These are phyloP conservation scores for Phymatocera aterrima DNA, from an alignment of 2,888 invertebrate genomes.

Conservation along the genomic window DNA sequence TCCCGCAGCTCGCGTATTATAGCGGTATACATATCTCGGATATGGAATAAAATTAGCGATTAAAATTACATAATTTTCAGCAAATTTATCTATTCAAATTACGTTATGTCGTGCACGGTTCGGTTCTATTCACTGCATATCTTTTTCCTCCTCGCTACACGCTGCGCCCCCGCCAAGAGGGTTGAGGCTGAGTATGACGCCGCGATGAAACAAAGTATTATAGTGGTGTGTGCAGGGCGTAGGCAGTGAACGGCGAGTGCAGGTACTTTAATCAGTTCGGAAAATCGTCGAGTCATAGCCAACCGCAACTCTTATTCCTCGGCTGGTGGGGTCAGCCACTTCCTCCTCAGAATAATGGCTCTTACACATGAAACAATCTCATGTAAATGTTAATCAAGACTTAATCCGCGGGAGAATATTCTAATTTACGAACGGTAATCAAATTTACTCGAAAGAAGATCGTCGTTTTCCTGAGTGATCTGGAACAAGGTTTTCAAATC, in stretches of 20 bases:
- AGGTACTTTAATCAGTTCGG: constrained; percentile 53
- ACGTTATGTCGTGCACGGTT: background rate
- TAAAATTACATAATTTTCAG: background rate
- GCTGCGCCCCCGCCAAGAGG: background rate
- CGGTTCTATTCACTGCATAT: background rate
- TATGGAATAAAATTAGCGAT: background rate
- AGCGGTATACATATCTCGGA: background rate
- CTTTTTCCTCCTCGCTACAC: background rate
- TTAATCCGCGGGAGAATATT: constrained; percentile 48
- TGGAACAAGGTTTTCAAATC: background rate
- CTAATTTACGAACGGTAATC: constrained; percentile 24
- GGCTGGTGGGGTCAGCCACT: constrained; percentile 47
- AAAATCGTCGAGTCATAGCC: constrained; percentile 57
- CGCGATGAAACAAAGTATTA: constrained; percentile 7
- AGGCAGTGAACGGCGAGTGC: constrained; percentile 37
- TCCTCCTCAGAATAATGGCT: constrained; percentile 60
- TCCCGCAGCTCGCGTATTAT: no score
- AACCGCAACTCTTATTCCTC: constrained; percentile 53
- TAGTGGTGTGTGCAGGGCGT: constrained; percentile 22
- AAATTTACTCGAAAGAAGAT: background rate
- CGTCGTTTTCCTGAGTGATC: background rate
- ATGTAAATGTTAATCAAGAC: constrained; percentile 56
- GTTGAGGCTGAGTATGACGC: background rate
- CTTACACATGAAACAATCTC: constrained; percentile 59
- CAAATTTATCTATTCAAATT: background rate